phyloP scores from a whole-genome alignment of 1,140 invertebrate genomes.

The Ceratina japonica region DNA sequence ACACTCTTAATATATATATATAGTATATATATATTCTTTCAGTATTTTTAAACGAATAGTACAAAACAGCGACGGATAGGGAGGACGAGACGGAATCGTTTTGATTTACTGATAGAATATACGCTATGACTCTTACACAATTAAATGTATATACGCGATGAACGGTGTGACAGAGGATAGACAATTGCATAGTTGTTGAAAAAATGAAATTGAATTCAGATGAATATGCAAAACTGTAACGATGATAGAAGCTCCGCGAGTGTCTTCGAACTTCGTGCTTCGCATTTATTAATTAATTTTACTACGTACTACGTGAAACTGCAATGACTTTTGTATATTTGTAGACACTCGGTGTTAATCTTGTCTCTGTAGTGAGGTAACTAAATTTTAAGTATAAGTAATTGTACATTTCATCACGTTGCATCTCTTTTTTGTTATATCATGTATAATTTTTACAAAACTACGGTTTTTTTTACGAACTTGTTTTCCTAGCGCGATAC shows the following conservation, averaged over 20 bases:
- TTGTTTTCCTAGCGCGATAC: not conserved
- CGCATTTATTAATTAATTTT: constrained; percentile 45
- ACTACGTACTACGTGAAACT: constrained; percentile 25
- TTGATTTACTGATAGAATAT: constrained; percentile 65
- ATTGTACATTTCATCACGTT: constrained; percentile 41
- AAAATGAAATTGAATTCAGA: constrained; percentile 20
- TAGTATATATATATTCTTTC: constrained; percentile 57
- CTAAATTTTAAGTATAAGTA: constrained; percentile 41
- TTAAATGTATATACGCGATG: constrained; percentile 44
- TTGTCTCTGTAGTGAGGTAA: constrained; percentile 45
- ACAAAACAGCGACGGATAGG: constrained; percentile 52
- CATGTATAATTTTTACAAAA: constrained; percentile 29
- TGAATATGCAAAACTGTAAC: constrained; percentile 41
- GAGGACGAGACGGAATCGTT: constrained; percentile 43
- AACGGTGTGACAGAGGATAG: constrained; percentile 23
- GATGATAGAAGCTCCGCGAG: constrained; percentile 31
- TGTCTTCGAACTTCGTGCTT: constrained; percentile 45
- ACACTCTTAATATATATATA: constrained; percentile 17
- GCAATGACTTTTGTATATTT: constrained; percentile 43
- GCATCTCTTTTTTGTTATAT: constrained; percentile 42
- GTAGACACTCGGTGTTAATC: constrained; percentile 43
- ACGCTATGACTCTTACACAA: constrained; percentile 49
- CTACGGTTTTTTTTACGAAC: constrained; percentile 7
- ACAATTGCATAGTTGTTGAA: constrained; percentile 61
- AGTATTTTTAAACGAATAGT: constrained; percentile 64